Percentiles rank a stretch among this genome's conserved stretches.
Evolutionary conservation across 2,888 invertebrate genomes (phyloP).

Genomic region (Drosophila meridionalis): DNA sequence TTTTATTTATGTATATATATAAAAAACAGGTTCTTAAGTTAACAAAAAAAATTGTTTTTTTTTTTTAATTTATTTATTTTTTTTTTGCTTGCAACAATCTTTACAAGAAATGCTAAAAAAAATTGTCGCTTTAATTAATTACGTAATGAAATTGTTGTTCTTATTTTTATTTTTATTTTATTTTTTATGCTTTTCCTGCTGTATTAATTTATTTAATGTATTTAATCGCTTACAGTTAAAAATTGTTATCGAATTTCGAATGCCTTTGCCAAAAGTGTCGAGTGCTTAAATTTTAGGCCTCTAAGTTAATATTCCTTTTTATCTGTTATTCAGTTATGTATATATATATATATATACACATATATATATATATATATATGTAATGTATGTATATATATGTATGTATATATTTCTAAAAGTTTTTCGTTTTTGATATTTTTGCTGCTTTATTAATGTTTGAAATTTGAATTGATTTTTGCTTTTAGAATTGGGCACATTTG

Average conservation of each 20-base stretch:
- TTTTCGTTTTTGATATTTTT: constrained; percentile 70
- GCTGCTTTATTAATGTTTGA: constrained; percentile 57
- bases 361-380: constrained; percentile 25
- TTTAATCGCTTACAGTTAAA: constrained; percentile 50
- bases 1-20: constrained; percentile 13
- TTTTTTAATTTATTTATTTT: constrained; percentile 22
- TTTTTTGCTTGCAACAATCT: constrained; percentile 51
- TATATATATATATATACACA: constrained; percentile 23
- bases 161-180: background rate
- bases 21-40: constrained; percentile 57
- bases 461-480: constrained; percentile 23
- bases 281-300: constrained; percentile 66
- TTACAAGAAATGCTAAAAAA: constrained; percentile 70
- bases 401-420: constrained; percentile 44
- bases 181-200: background rate
- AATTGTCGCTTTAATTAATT: constrained; percentile 44
- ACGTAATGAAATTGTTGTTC: constrained; percentile 34
- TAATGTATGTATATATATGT: background rate
- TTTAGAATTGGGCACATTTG: constrained; percentile 62
- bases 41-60: constrained; percentile 52
- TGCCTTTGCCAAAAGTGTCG: constrained; percentile 65
- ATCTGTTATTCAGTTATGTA: constrained; percentile 27
- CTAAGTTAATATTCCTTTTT: constrained; percentile 42
- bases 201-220: constrained; percentile 9
- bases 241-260: constrained; percentile 50